These are phyloP conservation scores for Copsychus sechellarum DNA, from an alignment of 2,113 vertebrate species.

Conservation along the genomic window DNA sequence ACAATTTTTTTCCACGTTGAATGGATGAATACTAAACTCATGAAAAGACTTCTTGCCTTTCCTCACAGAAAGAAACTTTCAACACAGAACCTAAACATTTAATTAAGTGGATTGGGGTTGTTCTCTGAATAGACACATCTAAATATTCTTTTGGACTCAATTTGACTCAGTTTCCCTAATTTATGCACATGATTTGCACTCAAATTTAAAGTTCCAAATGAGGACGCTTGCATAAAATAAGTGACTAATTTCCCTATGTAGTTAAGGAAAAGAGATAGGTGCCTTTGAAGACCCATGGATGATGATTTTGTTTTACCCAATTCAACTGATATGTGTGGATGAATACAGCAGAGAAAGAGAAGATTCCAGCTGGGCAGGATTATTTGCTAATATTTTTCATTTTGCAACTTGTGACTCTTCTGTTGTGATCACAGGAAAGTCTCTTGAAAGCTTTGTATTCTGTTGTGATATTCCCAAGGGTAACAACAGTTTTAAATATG, in stretches of 20 bases:
- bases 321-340: fast-evolving
- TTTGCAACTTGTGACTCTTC: not conserved
- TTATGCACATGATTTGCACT: not conserved
- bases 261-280: not conserved
- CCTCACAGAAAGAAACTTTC: not conserved
- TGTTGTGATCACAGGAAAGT: not conserved
- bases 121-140: not conserved
- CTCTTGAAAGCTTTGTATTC: not conserved
- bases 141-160: not conserved
- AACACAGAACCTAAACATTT: not conserved
- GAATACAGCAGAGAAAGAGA: not conserved
- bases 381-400: not conserved
- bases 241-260: not conserved
- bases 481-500: not conserved
- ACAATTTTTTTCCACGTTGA: not conserved
- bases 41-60: not conserved
- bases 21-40: not conserved
- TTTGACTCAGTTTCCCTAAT: not conserved
- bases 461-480: not conserved
- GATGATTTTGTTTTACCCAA: not conserved
- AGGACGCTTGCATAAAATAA: not conserved
- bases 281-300: not conserved
- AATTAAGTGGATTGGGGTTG: not conserved
- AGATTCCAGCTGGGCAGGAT: not conserved
- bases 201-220: not conserved